A percentile compares a stretch with the other conserved stretches of the same genome.
These are phyloP conservation scores for Sebastes baramenuke DNA, from an alignment of 2,797 vertebrate genomes.

Conservation along the genomic window DNA sequence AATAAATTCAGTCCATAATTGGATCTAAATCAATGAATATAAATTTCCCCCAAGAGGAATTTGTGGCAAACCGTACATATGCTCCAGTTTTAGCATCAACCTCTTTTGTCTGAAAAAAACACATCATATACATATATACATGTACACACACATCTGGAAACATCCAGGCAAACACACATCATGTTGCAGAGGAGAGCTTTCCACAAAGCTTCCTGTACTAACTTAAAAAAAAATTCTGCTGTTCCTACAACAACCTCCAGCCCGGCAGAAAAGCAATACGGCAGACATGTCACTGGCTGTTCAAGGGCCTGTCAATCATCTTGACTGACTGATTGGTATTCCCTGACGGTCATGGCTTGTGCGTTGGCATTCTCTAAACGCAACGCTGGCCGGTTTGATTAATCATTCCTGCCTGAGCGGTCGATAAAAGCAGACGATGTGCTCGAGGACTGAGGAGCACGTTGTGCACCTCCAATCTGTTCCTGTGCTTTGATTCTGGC, in stretches of 20 bases:
- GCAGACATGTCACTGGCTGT: slow-evolving; percentile 18
- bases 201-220: background rate
- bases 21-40: slow-evolving; percentile 14
- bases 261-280: background rate
- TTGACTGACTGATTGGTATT: slow-evolving; percentile 51
- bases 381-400: slow-evolving; percentile 27
- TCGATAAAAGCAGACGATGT: slow-evolving; percentile 6
- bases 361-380: slow-evolving; percentile 46
- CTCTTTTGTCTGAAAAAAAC: background rate
- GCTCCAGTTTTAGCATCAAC: slow-evolving; percentile 23
- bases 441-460: background rate
- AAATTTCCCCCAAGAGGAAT: slow-evolving; percentile 17
- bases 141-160: background rate
- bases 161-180: background rate
- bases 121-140: background rate
- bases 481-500: background rate
- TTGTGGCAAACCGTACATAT: slow-evolving; percentile 8
- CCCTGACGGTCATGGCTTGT: slow-evolving; percentile 25
- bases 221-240: background rate
- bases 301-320: slow-evolving; percentile 45
- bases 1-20: slow-evolving; percentile 12
- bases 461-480: background rate
- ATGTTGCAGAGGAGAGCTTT: background rate
- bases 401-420: slow-evolving; percentile 20
- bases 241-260: slow-evolving; percentile 15